Evolutionary conservation across 2,888 invertebrate genomes (phyloP), one percentile per base, ranked within the genome.

Genomic region (Clunio marinus): DNA sequence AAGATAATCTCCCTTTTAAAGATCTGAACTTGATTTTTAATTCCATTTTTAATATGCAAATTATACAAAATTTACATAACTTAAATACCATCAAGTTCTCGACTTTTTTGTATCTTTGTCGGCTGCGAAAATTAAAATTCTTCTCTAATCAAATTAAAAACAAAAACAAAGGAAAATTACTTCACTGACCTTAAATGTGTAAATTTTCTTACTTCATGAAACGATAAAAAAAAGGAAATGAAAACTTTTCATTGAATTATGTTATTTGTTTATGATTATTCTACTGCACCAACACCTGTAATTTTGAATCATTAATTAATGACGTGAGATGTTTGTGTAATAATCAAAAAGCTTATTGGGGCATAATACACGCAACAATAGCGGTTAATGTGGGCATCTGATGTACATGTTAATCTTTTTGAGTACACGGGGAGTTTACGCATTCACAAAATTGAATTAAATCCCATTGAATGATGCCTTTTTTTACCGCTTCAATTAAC

Each of bases 401-500:
- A 41, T 41, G 41, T 41, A 41, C 41, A 41, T 15, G 22, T 51
- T 51, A 51, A n/a, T 22, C 8, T 22, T 8, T 51, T 32, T 51
- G 51, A 51, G 22, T 22, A 51, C n/a, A n/a, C n/a, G n/a, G n/a
- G n/a, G n/a, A n/a, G n/a, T n/a, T n/a, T n/a, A n/a, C n/a, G n/a
- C n/a, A n/a, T n/a, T n/a, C n/a, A n/a, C n/a, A n/a, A n/a, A n/a
- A n/a, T n/a, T 35, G 2, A n/a, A 35, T 35, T 13, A 35, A 35
- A 8, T 35, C 35, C 8, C 8, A 35, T 35, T 35, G 5, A 15
- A 57, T 57, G 24, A 27, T 57, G 28, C 1, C 13, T 46, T 63
- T 65, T 65, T 46, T 27, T 46, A 46, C 45, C 63, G 63, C 63
- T 25, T 63, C 63, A 65, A 65, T 65, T 65, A 65, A 41, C 63